phyloP scores from a whole-genome alignment of 2,113 vertebrate genomes.

The Hystrix cristata region DNA sequence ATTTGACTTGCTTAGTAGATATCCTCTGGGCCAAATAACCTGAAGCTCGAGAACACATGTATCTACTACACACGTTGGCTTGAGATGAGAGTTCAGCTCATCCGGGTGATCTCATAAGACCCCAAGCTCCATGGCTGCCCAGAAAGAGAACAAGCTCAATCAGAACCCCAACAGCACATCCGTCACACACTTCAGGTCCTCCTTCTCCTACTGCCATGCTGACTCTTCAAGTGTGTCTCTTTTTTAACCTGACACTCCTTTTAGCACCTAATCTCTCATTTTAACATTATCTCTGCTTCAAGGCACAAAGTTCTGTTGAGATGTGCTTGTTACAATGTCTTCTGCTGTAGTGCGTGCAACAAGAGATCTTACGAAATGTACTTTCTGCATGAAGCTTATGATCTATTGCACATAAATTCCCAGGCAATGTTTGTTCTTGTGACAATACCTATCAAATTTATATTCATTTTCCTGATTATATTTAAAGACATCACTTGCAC shows the following conservation, averaged over 20 bases:
- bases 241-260: not conserved
- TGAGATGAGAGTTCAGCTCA: not conserved
- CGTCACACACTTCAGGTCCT: no score
- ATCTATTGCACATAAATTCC: not conserved
- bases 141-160: not conserved
- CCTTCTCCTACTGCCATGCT: fast-evolving
- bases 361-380: not conserved
- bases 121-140: not conserved
- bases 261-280: not conserved
- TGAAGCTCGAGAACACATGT: not conserved
- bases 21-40: not conserved
- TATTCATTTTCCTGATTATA: not conserved
- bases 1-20: not conserved
- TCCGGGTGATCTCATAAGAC: not conserved
- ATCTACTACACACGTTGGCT: no score
- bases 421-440: not conserved
- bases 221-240: not conserved
- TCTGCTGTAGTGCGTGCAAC: not conserved
- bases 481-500: not conserved
- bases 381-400: not conserved
- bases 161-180: not conserved
- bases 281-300: not conserved
- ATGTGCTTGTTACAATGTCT: not conserved
- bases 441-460: not conserved
- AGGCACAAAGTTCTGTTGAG: not conserved